phyloP scores from a whole-genome alignment of 2,797 vertebrate species.

The Choloepus didactylus region DNA sequence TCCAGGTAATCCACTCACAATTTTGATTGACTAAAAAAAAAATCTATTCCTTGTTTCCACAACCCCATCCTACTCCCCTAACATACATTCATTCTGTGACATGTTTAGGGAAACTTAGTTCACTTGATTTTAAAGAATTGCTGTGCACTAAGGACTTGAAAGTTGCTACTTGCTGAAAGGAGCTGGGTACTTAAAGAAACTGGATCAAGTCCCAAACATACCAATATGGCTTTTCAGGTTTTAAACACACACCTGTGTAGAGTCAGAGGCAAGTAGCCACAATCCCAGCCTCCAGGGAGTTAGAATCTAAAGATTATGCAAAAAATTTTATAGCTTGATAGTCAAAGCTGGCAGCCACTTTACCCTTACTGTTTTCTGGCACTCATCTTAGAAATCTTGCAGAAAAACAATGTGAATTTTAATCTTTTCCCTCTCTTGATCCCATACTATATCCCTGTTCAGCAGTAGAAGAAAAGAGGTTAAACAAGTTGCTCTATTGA shows the following conservation, averaged over 20 bases:
- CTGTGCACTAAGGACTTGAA: background rate
- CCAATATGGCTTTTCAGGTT: background rate
- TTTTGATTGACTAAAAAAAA: slow-evolving; percentile 11
- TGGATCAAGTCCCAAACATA: background rate
- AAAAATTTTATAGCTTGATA: background rate
- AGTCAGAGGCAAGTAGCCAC: background rate
- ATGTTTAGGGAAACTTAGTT: slow-evolving; percentile 45
- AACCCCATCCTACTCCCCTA: background rate
- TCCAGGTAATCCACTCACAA: slow-evolving; percentile 14
- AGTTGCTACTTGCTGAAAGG: background rate
- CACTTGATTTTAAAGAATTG: slow-evolving; percentile 29
- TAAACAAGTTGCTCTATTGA: slow-evolving; percentile 49
- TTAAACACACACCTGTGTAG: background rate
- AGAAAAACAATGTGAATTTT: background rate
- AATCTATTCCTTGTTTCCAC: background rate
- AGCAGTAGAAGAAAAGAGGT: slow-evolving; percentile 65
- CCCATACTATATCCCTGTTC: background rate
- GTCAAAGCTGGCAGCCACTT: background rate
- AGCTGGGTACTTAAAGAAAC: background rate
- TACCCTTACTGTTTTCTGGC: background rate
- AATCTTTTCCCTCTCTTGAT: background rate
- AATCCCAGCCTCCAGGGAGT: background rate
- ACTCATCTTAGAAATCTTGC: background rate
- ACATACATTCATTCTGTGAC: background rate
- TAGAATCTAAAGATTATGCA: background rate